phyloP scores from a whole-genome alignment of 1,140 invertebrate species.

The Aphidius gifuensis region DNA sequence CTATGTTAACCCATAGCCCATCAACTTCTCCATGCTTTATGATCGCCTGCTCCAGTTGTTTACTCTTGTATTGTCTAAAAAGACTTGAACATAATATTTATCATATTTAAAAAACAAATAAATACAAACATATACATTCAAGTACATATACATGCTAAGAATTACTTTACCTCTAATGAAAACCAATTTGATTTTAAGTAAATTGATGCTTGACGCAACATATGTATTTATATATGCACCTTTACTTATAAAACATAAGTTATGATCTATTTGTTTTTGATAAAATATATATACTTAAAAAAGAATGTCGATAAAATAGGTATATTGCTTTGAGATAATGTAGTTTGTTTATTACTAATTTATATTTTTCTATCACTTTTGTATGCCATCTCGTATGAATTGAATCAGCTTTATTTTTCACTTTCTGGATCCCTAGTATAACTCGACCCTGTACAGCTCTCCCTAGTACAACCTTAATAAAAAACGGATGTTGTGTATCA shows the following conservation, averaged over 20 bases:
- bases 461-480: neutral
- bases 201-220: too few species aligned
- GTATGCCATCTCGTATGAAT: conserved; percentile 53
- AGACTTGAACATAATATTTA: neutral
- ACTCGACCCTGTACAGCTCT: conserved; percentile 36
- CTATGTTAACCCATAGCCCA: neutral
- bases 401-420: conserved; percentile 4
- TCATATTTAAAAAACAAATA: neutral
- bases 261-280: conserved; percentile 14
- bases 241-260: neutral
- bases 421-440: conserved; percentile 46
- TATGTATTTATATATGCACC: too few species aligned
- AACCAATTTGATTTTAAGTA: too few species aligned
- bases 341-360: conserved; percentile 31
- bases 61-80: conserved; percentile 52
- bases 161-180: too few species aligned
- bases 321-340: neutral
- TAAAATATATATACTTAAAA: neutral
- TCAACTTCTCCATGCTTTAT: conserved; percentile 39
- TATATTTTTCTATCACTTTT: conserved; percentile 55
- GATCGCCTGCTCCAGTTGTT: conserved; percentile 49
- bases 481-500: too few species aligned
- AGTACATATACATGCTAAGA: too few species aligned
- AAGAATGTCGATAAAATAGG: neutral
- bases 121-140: neutral